Conservation (phyloP, 2,113 vertebrate genomes). For the Haemorhous mexicanus region DNA sequence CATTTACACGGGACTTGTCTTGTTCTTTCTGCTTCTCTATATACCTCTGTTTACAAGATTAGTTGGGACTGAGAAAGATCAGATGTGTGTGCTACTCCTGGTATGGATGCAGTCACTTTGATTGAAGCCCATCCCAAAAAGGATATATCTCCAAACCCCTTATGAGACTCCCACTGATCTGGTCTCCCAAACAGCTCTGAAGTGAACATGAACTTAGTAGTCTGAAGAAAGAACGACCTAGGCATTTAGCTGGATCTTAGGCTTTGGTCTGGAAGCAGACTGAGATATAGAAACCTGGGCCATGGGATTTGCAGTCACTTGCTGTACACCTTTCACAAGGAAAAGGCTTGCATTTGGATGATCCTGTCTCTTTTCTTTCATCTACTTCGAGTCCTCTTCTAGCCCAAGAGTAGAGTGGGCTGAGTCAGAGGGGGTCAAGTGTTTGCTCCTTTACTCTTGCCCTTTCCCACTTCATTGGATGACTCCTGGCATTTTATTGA, state of each 20-base stretch:
- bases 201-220: neutral
- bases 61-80: neutral
- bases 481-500: slow-evolving; percentile 26
- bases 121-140: neutral
- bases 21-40: neutral
- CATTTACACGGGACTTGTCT: neutral
- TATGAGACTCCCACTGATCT: neutral
- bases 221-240: neutral
- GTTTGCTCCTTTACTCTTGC: neutral
- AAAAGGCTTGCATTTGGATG: neutral
- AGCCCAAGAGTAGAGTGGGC: neutral
- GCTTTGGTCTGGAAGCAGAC: neutral
- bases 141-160: neutral
- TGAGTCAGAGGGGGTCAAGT: neutral
- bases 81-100: neutral
- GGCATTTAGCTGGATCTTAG: neutral
- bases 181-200: neutral
- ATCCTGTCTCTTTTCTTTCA: neutral
- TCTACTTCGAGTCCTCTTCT: neutral
- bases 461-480: neutral
- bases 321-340: neutral
- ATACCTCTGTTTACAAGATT: neutral
- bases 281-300: neutral
- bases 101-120: neutral
- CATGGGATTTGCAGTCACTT: neutral